Evolutionary conservation across 2,113 vertebrate genomes (phyloP).

Genomic region (Aix galericulata): DNA sequence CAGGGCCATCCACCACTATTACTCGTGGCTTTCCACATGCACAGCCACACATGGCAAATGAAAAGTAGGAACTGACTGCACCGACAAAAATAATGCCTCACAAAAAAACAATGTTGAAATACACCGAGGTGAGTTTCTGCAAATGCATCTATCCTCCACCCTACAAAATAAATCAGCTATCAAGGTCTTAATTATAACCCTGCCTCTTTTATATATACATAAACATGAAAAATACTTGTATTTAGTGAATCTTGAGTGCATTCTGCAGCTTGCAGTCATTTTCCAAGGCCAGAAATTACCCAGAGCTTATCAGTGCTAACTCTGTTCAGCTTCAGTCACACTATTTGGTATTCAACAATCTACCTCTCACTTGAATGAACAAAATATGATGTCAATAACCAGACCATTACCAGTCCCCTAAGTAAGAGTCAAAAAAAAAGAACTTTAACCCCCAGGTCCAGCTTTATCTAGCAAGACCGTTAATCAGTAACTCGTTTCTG

Average conservation of each 20-base stretch:
- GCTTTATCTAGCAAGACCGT: not conserved
- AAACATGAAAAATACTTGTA: not conserved
- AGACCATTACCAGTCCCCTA: not conserved
- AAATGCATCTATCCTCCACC: rapidly evolving
- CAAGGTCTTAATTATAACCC: not conserved
- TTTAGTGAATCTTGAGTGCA: rapidly evolving
- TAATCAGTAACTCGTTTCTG: not conserved
- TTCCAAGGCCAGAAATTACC: not conserved
- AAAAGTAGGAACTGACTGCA: not conserved
- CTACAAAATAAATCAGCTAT: not conserved
- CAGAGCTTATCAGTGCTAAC: not conserved
- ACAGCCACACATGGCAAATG: rapidly evolving
- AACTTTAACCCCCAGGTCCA: not conserved
- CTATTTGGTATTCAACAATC: not conserved
- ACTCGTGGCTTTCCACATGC: not conserved
- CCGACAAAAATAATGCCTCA: not conserved
- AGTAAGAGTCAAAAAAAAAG: not conserved
- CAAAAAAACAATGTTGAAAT: not conserved
- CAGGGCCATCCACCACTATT: not conserved
- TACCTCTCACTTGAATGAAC: not conserved
- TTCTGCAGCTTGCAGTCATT: not conserved
- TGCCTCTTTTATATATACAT: not conserved
- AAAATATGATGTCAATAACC: not conserved
- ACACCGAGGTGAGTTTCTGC: not conserved
- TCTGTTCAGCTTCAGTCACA: not conserved